These are phyloP conservation scores for Xerus rutilus DNA, from an alignment of 2,797 vertebrate genomes.

Conservation along the genomic window DNA sequence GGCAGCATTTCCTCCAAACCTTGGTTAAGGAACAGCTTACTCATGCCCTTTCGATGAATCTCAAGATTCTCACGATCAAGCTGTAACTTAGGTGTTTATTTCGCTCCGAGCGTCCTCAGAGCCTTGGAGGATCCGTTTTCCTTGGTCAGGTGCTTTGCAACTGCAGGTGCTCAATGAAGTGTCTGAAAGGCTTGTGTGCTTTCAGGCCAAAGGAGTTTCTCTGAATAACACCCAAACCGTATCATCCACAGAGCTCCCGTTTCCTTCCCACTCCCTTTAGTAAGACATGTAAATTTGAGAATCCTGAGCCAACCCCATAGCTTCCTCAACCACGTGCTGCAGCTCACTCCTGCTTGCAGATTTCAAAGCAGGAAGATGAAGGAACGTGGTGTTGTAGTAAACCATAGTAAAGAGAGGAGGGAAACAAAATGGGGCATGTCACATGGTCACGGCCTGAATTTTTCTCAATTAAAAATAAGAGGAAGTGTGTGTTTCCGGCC, in stretches of 20 bases:
- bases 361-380: conserved; percentile 19
- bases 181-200: neutral
- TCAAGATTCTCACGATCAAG: neutral
- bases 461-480: conserved; percentile 82
- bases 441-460: conserved; percentile 74
- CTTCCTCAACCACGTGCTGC: neutral
- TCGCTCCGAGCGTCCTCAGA: neutral
- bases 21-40: neutral
- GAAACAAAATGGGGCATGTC: conserved; percentile 80
- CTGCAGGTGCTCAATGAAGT: neutral
- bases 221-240: neutral
- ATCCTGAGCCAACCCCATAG: neutral
- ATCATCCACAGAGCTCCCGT: neutral
- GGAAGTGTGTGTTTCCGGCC: conserved; percentile 77
- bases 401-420: conserved; percentile 68
- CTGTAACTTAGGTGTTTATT: neutral
- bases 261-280: neutral
- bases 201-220: neutral
- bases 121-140: neutral
- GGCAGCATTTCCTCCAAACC: neutral
- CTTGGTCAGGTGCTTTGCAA: neutral
- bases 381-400: conserved; percentile 60
- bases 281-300: neutral
- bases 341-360: neutral
- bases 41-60: neutral